Evolutionary conservation across 2,113 vertebrate genomes (phyloP), one percentile per base, ranked within the genome.

Genomic region (Perognathus longimembris): DNA sequence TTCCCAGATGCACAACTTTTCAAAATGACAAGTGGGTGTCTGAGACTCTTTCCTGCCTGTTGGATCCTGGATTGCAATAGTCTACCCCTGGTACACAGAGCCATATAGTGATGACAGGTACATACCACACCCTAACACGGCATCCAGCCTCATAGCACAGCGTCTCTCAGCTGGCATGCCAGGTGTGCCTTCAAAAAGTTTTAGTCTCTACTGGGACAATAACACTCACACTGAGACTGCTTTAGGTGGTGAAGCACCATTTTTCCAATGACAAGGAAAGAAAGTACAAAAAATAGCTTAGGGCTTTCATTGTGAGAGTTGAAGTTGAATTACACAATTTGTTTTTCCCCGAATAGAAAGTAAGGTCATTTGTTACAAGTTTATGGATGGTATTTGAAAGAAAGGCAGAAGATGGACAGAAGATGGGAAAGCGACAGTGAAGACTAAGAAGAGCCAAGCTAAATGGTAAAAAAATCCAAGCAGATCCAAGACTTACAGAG

Each of bases 1-100:
- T 91, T 34, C 28, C 50, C 50, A 71, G n/a, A 84, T 85, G 7
- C 26, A 40, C 14, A 89, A 36, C 83, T 95, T 91, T 74, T 10
- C 32, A 28, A 50, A 42, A 42, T 67, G 74, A 74, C 59, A 70
- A 79, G 17, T 66, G 45, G 18, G 22, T 83, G 66, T 61, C 67
- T 76, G 11, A 36, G 14, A 75, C 69, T 71, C 84, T 79, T 57
- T 40, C 63, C 63, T 4, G 59, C 5, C 12, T 3, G 10, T 63
- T 61, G 45, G 34, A 22, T 91, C 36, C 28, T 66, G 11, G 14
- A 89, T 85, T 91, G 21, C 34, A 32, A 7, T n/a, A 10, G 22
- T 71, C 36, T 80, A 79, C 11, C 11, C 14, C 2, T 85, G 30
- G 40, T 50, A 78, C 40, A 85, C 3, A 64, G 17, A 36, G 75